Percentiles rank a stretch among this genome's conserved stretches.
Evolutionary conservation across 2,113 vertebrate species (phyloP).

Genomic region (Porphyrio hochstetteri): DNA sequence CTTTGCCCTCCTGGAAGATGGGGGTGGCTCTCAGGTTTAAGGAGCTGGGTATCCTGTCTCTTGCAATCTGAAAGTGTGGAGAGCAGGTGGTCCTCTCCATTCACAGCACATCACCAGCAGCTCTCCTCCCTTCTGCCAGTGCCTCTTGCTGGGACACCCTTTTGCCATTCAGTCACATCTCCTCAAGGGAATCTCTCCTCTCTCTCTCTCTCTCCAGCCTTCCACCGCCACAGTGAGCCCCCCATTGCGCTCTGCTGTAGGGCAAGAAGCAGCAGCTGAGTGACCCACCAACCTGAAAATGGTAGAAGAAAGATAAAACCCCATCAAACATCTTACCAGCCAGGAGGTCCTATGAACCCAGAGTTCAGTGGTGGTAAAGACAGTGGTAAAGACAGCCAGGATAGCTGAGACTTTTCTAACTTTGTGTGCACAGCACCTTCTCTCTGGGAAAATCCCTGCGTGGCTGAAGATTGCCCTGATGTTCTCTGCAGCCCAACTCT

Average conservation of each 20-base stretch:
- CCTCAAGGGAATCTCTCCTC: background rate
- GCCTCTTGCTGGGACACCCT: background rate
- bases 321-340: too few relatives aligned
- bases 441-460: background rate
- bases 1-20: background rate
- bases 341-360: background rate
- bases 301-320: background rate
- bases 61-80: background rate
- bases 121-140: background rate
- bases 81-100: background rate
- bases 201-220: background rate
- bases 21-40: background rate
- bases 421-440: background rate
- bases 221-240: background rate
- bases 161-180: background rate
- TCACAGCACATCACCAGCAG: background rate
- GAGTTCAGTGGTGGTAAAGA: background rate
- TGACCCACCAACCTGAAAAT: background rate
- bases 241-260: background rate
- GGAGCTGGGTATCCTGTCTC: background rate
- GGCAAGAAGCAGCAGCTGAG: background rate
- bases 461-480: background rate
- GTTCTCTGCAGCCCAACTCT: background rate
- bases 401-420: fast-evolving
- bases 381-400: background rate